Percentiles rank a stretch among this genome's conserved stretches.
phyloP scores from a whole-genome alignment of 2,888 invertebrate species.

The Himalopsyche tibetana region DNA sequence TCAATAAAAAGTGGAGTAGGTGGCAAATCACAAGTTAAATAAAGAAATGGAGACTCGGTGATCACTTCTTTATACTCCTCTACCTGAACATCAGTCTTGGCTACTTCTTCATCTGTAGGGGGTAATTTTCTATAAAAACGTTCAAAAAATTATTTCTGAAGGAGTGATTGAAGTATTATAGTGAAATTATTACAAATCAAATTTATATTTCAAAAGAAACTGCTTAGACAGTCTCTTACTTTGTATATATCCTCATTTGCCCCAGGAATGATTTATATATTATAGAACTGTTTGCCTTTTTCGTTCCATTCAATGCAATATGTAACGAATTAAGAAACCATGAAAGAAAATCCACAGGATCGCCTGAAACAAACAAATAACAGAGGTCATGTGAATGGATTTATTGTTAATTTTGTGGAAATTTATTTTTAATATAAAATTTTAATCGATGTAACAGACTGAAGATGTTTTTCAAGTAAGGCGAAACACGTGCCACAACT shows the following conservation, averaged over 20 bases:
- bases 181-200: neutral
- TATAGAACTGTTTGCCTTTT: constrained; percentile 91
- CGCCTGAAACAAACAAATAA: constrained; percentile 78
- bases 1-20: constrained; percentile 98
- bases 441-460: no score
- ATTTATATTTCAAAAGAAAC: neutral
- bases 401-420: no score
- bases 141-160: neutral
- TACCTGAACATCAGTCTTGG: constrained; percentile 88
- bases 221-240: constrained; percentile 68
- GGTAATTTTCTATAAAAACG: constrained; percentile 87
- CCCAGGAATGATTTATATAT: constrained; percentile 97
- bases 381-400: neutral
- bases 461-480: neutral
- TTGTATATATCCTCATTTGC: constrained; percentile 91
- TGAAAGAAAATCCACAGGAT: constrained; percentile 97
- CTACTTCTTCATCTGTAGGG: constrained; percentile 93
- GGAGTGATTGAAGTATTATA: neutral
- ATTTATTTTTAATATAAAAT: no score
- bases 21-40: constrained; percentile 97
- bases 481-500: neutral
- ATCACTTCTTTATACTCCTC: constrained; percentile 92
- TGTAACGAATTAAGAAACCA: constrained; percentile 99
- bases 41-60: constrained; percentile 95
- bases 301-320: constrained; percentile 94